phyloP scores from a whole-genome alignment of 2,797 vertebrate species.

The Uromys caudimaculatus region DNA sequence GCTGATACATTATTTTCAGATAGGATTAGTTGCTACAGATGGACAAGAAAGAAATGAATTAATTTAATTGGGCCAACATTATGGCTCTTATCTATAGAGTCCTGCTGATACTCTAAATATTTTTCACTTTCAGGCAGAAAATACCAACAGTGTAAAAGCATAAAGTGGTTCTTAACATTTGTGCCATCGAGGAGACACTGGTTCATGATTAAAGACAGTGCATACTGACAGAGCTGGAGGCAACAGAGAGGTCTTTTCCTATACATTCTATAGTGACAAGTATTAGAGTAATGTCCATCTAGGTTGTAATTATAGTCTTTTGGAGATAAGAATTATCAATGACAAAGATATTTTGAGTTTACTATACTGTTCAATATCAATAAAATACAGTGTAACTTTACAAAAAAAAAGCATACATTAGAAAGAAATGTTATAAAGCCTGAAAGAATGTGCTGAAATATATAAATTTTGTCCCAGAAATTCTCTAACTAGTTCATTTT shows the following conservation, averaged over 20 bases:
- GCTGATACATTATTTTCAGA: slow-evolving; percentile 67
- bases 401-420: slow-evolving; percentile 15
- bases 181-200: slow-evolving; percentile 14
- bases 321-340: slow-evolving; percentile 3
- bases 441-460: slow-evolving; percentile 35
- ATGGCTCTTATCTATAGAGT: slow-evolving; percentile 28
- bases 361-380: background rate
- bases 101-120: slow-evolving; percentile 40
- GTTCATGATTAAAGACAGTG: background rate
- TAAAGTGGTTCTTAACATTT: slow-evolving; percentile 51
- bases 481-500: slow-evolving; percentile 44
- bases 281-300: background rate
- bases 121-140: slow-evolving; percentile 55
- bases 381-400: slow-evolving; percentile 23
- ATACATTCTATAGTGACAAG: background rate
- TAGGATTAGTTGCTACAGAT: slow-evolving; percentile 48
- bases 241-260: background rate
- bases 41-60: slow-evolving; percentile 54
- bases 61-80: slow-evolving; percentile 65
- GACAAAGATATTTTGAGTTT: slow-evolving; percentile 35
- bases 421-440: background rate
- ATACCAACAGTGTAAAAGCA: background rate
- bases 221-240: background rate
- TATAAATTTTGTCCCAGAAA: slow-evolving; percentile 49
- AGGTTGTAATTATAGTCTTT: background rate